Evolutionary conservation across 2,797 vertebrate genomes (phyloP), one percentile per base, ranked within the genome.

Genomic region (Argya squamiceps): DNA sequence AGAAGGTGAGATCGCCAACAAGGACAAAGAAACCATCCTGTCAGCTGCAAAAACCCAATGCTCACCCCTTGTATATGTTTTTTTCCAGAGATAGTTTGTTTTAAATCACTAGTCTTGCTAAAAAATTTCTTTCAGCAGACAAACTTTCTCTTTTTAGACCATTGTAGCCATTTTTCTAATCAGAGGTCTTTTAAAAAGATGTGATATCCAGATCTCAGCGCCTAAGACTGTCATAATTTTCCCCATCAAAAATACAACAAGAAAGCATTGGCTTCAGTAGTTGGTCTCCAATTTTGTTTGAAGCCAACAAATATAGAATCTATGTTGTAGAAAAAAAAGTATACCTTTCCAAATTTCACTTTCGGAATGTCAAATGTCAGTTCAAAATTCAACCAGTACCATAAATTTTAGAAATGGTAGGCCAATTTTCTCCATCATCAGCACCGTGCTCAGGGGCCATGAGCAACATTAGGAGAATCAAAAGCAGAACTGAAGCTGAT

Each of bases 221-320:
- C 9, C 6, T 52, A 53, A 11, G 32, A 73, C 49, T 50, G 19
- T 78, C 59, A 75, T 46, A 8, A 69, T 87, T 89, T 89, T 59
- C 67, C 60, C 91, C 84, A 67, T 67, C 56, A 89, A 84, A 96
- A 76, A 76, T 52, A 76, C 13, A 39, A 77, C 23, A 92, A 56
- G 68, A 59, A 91, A 91, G 44, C 68, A 63, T 11, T 89, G 29
- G 44, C 34, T 80, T 91, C 44, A 52, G 26, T 70, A 77, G 52
- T 62, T 82, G 77, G 41, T 34, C 36, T 87, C 32, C 32, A 70
- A 17, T 46, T 80, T 70, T 21, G 20, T 74, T 68, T 53, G 49
- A 79, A 77, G 78, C 68, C 78, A 96, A 93, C 11, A 91, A 94
- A 89, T 56, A 83, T 43, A 93, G 87, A 94, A 69, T 29, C 43